Conservation (phyloP, 2,113 vertebrate genomes). For the Gallinago paraguaiae region DNA sequence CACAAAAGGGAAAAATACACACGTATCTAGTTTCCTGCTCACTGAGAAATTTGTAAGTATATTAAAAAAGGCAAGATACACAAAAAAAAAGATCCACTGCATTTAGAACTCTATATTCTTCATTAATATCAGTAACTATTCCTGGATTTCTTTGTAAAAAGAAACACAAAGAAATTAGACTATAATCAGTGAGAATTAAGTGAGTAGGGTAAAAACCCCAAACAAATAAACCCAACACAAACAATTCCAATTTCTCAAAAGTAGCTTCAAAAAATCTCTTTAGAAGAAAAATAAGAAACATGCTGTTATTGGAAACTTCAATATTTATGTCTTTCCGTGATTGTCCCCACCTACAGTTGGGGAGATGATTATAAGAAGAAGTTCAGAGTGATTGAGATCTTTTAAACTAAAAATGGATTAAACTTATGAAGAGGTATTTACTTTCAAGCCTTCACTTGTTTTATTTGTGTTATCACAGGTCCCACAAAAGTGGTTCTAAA, state of each 20-base stretch:
- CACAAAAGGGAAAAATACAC: neutral
- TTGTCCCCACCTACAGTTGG: neutral
- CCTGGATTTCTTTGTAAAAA: neutral
- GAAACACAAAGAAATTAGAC: neutral
- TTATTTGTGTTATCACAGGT: neutral
- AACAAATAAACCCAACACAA: neutral
- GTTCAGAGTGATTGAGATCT: neutral
- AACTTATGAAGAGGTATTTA: neutral
- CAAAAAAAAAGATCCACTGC: neutral
- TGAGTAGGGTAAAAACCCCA: fast-evolving
- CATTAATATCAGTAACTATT: neutral
- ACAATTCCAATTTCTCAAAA: neutral
- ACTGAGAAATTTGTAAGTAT: neutral
- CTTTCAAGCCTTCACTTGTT: neutral
- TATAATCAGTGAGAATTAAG: neutral
- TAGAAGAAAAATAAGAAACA: neutral
- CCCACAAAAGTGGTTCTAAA: neutral
- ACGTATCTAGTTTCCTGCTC: neutral
- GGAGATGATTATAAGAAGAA: neutral
- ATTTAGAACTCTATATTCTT: neutral
- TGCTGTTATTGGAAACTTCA: neutral
- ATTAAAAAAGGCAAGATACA: neutral
- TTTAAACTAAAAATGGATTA: neutral
- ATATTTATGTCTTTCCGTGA: neutral
- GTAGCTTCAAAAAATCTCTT: neutral